Evolutionary conservation across 2,797 vertebrate species (phyloP).

Genomic region (Neosalanx taihuensis): DNA sequence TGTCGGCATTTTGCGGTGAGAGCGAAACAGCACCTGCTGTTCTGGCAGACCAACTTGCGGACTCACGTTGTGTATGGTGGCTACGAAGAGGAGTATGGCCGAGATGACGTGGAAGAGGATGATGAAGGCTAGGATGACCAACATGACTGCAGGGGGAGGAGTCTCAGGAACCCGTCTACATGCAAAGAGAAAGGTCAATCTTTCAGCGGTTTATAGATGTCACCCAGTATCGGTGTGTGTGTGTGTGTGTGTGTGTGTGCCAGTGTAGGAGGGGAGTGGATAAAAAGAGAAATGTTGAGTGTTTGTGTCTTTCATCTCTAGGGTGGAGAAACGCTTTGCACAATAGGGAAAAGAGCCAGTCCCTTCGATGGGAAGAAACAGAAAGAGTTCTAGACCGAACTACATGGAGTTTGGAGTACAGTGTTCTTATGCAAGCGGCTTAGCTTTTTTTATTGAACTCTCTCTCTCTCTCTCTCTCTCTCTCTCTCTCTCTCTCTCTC

Average conservation of each 20-base stretch:
- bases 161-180: background rate
- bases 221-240: background rate
- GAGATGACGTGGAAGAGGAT: conserved; percentile 90
- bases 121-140: conserved; percentile 92
- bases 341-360: background rate
- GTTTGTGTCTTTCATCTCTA: conserved; percentile 22
- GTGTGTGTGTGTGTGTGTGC: conserved; percentile 9
- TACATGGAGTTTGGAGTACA: background rate
- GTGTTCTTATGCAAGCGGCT: background rate
- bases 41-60: too few relatives aligned
- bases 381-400: background rate
- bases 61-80: conserved; percentile 93
- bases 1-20: background rate
- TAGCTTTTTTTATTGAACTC: background rate
- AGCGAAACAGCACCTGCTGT: background rate
- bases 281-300: conserved; percentile 26
- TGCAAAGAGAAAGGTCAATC: background rate
- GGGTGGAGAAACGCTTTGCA: conserved; percentile 1
- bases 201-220: background rate
- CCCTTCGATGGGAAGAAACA: background rate
- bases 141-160: conserved; percentile 73
- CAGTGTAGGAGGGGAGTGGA: conserved; percentile 9
- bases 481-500: background rate
- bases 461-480: background rate
- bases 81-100: conserved; percentile 82